Evolutionary conservation across 1,140 invertebrate species (phyloP).

Genomic region (Telenomus remus): DNA sequence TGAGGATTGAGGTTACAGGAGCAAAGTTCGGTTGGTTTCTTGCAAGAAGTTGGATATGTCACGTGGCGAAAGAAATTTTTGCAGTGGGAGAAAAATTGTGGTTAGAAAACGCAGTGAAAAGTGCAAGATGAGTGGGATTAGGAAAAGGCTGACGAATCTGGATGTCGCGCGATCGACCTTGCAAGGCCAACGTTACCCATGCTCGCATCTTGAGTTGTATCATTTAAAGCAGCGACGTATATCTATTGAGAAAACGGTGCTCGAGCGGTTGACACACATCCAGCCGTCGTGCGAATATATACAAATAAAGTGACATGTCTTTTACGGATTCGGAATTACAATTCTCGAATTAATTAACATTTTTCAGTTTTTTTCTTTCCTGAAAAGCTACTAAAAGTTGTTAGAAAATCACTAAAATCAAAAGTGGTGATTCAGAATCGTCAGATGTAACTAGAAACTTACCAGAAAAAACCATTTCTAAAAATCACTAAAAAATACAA

Average conservation of each 20-base stretch:
- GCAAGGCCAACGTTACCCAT: conserved; percentile 59
- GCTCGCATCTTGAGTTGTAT: conserved; percentile 34
- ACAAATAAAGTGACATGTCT: neutral
- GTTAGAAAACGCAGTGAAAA: conserved; percentile 33
- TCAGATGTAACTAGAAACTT: too few species aligned
- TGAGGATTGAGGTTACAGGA: too few species aligned
- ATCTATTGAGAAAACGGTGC: conserved; percentile 33
- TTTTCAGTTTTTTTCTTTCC: neutral
- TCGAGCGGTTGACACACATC: conserved; percentile 28
- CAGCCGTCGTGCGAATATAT: neutral
- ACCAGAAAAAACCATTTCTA: too few species aligned
- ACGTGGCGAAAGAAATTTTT: conserved; percentile 14
- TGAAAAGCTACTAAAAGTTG: too few species aligned
- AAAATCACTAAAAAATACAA: too few species aligned
- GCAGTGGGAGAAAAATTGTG: conserved; percentile 8
- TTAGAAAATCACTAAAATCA: too few species aligned
- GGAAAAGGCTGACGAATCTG: conserved; percentile 57
- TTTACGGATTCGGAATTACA: neutral
- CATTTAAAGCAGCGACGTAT: conserved; percentile 22
- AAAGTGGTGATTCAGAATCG: too few species aligned
- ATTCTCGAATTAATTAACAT: neutral
- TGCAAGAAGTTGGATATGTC: too few species aligned
- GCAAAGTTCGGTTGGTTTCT: too few species aligned
- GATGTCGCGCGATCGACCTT: conserved; percentile 59
- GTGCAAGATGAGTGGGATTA: conserved; percentile 45